These are phyloP conservation scores for Amphipyra tragopoginis DNA, from an alignment of 2,888 invertebrate species.

Conservation along the genomic window DNA sequence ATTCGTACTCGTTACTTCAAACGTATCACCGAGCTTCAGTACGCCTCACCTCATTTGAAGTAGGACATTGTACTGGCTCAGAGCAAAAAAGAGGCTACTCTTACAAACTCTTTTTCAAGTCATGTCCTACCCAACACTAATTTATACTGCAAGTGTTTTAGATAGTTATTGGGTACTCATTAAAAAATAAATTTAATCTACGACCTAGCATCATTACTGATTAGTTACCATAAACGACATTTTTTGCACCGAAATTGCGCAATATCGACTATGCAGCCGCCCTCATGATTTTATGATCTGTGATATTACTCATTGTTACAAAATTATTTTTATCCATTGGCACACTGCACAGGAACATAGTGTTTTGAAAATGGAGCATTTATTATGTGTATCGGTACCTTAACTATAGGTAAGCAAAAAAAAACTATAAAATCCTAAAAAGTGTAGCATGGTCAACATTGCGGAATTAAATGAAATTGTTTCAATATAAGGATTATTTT, in stretches of 20 bases:
- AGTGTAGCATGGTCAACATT: conserved; percentile 58
- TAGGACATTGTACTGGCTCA: too few relatives aligned
- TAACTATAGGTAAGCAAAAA: conserved; percentile 27
- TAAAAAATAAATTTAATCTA: conserved; percentile 33
- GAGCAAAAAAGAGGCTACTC: too few relatives aligned
- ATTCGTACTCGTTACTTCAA: too few relatives aligned
- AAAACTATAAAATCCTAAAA: conserved; percentile 15
- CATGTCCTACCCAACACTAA: too few relatives aligned
- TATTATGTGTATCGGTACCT: conserved; percentile 51
- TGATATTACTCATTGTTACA: conserved; percentile 54
- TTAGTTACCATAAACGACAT: conserved; percentile 58
- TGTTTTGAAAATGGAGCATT: conserved; percentile 53
- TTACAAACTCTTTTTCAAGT: too few relatives aligned
- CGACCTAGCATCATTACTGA: conserved; percentile 29
- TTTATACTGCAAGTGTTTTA: conserved; percentile 52
- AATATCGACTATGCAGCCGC: conserved; percentile 55
- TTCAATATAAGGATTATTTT: conserved; percentile 61
- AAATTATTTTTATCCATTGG: conserved; percentile 54
- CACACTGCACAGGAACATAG: conserved; percentile 20
- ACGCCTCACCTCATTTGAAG: too few relatives aligned
- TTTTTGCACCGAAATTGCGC: conserved; percentile 52
- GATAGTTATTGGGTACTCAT: conserved; percentile 39
- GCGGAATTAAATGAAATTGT: conserved; percentile 58
- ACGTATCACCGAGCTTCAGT: too few relatives aligned
- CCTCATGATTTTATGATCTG: conserved; percentile 54